phyloP scores from a whole-genome alignment of 2,113 vertebrate genomes.

The Eleginops maclovinus region DNA sequence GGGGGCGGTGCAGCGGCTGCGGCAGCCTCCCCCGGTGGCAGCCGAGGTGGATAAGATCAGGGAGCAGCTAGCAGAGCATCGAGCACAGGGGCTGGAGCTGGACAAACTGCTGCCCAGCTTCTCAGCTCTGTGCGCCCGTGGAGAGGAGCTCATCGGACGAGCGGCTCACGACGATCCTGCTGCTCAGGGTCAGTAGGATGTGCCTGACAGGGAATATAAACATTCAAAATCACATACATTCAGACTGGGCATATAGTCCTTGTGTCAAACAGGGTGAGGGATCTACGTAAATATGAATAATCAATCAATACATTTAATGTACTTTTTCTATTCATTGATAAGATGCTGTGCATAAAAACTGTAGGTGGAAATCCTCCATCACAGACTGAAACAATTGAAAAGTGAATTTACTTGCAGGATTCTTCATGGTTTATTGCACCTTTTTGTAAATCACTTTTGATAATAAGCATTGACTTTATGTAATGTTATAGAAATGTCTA shows the following conservation, averaged over 20 bases:
- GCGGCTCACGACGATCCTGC: constrained; percentile 93
- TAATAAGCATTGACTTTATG: too few relatives aligned
- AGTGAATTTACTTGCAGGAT: too few relatives aligned
- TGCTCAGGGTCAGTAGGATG: constrained; percentile 88
- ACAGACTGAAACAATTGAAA: too few relatives aligned
- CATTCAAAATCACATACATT: not conserved
- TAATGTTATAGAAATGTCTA: not conserved
- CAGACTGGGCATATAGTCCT: not conserved
- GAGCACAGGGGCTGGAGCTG: constrained; percentile 90
- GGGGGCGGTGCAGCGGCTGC: constrained; percentile 90
- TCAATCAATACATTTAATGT: too few relatives aligned
- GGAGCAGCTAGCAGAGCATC: constrained; percentile 95
- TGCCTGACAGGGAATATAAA: constrained; percentile 1
- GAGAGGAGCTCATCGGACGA: constrained; percentile 92
- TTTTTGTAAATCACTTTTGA: too few relatives aligned
- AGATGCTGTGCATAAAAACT: not conserved
- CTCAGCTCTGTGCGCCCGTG: constrained; percentile 91
- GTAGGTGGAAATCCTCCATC: not conserved
- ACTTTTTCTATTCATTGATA: not conserved
- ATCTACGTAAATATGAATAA: not conserved
- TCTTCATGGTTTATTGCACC: too few relatives aligned
- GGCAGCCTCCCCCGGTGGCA: constrained; percentile 91
- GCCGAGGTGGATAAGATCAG: constrained; percentile 99
- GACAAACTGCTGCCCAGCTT: constrained; percentile 98
- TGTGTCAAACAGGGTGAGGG: not conserved